Evolutionary conservation across 2,113 vertebrate species (phyloP).

Genomic region (Xenus cinereus): DNA sequence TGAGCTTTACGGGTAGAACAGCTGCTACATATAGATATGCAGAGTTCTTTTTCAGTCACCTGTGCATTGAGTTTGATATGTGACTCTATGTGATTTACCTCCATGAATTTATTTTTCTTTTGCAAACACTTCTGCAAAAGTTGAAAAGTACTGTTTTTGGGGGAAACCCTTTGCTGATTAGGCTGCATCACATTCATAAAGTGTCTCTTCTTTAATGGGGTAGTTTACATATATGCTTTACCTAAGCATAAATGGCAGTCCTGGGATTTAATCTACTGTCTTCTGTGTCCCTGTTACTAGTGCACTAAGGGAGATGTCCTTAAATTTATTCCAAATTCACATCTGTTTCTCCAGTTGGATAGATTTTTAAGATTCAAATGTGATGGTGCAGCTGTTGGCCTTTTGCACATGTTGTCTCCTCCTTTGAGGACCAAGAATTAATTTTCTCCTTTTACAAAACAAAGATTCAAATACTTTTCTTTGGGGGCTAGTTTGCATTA

Average conservation of each 20-base stretch:
- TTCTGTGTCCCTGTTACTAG: background rate
- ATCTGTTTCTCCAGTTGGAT: slow-evolving; percentile 39
- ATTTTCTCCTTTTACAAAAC: background rate
- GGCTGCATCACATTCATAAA: accelerated
- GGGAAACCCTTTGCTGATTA: background rate
- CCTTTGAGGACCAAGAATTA: background rate
- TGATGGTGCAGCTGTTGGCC: slow-evolving; percentile 12
- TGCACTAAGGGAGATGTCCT: background rate
- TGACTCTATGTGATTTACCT: background rate
- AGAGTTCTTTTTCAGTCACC: background rate
- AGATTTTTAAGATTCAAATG: background rate
- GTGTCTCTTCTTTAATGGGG: background rate
- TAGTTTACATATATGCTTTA: background rate
- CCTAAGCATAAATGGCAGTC: background rate
- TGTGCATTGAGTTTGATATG: background rate
- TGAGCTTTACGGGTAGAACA: background rate
- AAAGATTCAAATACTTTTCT: background rate
- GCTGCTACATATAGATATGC: background rate
- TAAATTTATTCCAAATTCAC: background rate
- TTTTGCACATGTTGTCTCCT: background rate
- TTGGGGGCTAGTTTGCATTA: background rate
- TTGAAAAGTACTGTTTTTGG: background rate
- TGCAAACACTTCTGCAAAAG: background rate
- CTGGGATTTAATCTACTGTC: background rate
- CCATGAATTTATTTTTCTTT: background rate